Percentiles rank a stretch among this genome's conserved stretches.
Evolutionary conservation across 2,797 vertebrate genomes (phyloP).

Genomic region (Acanthiza pusilla): DNA sequence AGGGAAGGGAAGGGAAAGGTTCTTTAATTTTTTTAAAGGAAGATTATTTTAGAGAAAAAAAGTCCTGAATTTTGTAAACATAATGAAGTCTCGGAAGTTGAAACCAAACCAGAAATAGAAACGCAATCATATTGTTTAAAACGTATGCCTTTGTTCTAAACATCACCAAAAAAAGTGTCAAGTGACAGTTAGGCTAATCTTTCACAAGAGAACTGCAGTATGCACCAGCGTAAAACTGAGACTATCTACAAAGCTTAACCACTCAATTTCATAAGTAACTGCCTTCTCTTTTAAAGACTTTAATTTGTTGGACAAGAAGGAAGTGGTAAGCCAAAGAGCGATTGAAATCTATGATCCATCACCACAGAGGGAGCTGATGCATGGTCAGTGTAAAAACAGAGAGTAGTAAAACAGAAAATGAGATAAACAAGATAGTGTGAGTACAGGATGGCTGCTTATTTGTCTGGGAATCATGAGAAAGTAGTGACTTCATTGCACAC

Average conservation of each 20-base stretch:
- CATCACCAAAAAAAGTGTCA: not conserved
- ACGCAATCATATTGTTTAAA: not conserved
- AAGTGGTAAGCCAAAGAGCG: constrained; percentile 67
- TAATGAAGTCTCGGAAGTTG: not conserved
- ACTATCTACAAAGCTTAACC: constrained; percentile 58
- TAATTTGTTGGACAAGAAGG: constrained; percentile 62
- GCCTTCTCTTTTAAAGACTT: constrained; percentile 50
- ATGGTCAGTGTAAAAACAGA: not conserved
- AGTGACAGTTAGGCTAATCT: constrained; percentile 37
- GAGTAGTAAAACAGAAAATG: not conserved
- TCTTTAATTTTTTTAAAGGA: not conserved
- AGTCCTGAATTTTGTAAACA: not conserved
- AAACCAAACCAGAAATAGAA: not conserved
- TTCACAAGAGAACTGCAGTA: constrained; percentile 43
- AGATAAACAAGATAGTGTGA: not conserved
- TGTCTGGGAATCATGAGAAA: not conserved
- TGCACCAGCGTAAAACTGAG: constrained; percentile 13
- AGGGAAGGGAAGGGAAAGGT: not conserved
- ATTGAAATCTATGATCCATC: constrained; percentile 56
- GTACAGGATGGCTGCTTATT: not conserved
- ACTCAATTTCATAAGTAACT: constrained; percentile 76
- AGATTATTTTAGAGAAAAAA: not conserved
- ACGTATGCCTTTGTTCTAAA: not conserved
- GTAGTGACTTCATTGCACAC: not conserved
- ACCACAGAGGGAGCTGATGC: constrained; percentile 10